phyloP scores from a whole-genome alignment of 1,140 invertebrate genomes.

The Eupristina koningsbergeri region DNA sequence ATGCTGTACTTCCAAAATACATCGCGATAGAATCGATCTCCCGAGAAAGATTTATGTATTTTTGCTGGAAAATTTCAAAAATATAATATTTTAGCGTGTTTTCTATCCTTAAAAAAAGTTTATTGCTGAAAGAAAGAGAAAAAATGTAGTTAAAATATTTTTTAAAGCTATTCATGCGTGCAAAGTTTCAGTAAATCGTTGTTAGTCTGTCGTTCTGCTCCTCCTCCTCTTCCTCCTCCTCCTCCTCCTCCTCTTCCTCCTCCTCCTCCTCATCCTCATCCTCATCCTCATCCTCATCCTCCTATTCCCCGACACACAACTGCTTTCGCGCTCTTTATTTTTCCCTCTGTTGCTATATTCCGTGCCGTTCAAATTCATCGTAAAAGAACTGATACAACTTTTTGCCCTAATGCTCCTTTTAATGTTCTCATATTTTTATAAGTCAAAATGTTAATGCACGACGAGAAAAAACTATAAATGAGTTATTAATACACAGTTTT shows the following conservation, averaged over 20 bases:
- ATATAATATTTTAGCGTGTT: background rate
- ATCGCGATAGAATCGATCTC: background rate
- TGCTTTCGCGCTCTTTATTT: background rate
- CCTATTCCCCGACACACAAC: background rate
- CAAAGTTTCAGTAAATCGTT: slow-evolving; percentile 16
- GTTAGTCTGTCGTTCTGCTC: background rate
- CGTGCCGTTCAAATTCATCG: background rate
- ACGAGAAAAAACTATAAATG: no score
- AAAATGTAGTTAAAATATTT: background rate
- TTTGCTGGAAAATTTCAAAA: background rate
- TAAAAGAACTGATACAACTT: background rate
- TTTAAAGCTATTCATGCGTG: slow-evolving; percentile 16
- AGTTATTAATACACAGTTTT: no score
- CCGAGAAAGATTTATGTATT: background rate
- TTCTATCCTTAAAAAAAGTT: background rate
- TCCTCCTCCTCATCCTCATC: background rate
- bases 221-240: background rate
- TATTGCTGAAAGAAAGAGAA: background rate
- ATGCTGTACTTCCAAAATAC: background rate
- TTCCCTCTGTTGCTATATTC: background rate
- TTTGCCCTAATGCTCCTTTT: background rate
- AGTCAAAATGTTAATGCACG: background rate
- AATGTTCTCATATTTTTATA: background rate
- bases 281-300: no score
- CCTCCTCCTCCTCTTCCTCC: no score